Base-by-base conservation (phyloP, 2,888 invertebrate genomes). In the Ophioninae sp. region DNA sequence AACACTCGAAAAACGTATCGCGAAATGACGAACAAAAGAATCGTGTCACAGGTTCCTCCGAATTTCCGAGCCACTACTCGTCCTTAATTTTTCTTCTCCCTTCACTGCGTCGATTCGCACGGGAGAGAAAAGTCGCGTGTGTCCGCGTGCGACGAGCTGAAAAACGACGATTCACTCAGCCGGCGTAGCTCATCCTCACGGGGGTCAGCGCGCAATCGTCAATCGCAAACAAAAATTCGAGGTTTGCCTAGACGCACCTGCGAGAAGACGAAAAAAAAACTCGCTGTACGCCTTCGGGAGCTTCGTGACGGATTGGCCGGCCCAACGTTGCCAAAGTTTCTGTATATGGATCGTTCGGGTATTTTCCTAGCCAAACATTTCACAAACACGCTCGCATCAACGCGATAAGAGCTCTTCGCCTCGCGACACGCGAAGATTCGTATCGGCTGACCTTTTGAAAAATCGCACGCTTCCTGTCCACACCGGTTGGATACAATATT, bases 21-120 rank as follows among this genome's bases (percentile, higher is more conserved):
- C 70, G 41, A 70, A 81, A 78, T 75, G 21, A 39, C 39, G 23
- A 77, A 84, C 79, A 84, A 82, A 75, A 77, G 82, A 82, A 68
- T 10, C 13, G 10, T 68, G 82, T 73, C 82, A 77, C 84, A 84
- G 73, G 84, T 84, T 84, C 79, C 75, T 74, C 76, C 82, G 79
- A 84, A 84, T 79, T 76, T 72, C 73, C n/a, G 30, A 82, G 68
- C 79, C 76, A 76, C 76, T 80, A n/a, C 62, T 67, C 57, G 81
- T 65, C 64, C 75, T 62, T 75, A 64, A 57, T 76, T 72, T 37
- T 70, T 50, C n/a, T 65, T 39, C 7, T 39, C 64, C 20, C 23
- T 17, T 44, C 56, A 20, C 37, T 41, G 7, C 57, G 65, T 50
- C 68, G 17, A 72, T 41, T 79, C 41, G 37, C 44, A 20, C 17